These are phyloP conservation scores for Pithys albifrons DNA, from an alignment of 2,113 vertebrate species.

Conservation along the genomic window DNA sequence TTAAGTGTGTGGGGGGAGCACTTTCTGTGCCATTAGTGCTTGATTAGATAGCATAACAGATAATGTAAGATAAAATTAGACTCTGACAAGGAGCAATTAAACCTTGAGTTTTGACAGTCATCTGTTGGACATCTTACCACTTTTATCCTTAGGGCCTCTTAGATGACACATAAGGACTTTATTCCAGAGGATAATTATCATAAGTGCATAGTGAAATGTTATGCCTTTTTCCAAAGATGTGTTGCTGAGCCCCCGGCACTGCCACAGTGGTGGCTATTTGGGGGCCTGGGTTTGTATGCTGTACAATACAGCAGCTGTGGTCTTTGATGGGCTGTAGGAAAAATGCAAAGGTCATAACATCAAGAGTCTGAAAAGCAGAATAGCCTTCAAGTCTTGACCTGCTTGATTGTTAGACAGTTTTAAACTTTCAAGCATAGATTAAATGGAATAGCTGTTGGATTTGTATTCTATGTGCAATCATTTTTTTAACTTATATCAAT, in stretches of 20 bases:
- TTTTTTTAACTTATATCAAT: neutral
- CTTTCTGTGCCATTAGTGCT: conserved; percentile 54
- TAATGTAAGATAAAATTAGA: conserved; percentile 64
- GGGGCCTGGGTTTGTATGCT: neutral
- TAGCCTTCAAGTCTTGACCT: neutral
- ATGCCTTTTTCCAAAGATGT: neutral
- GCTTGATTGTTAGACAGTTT: neutral
- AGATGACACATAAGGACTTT: conserved; percentile 15
- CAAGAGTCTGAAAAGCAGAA: neutral
- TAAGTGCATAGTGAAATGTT: conserved; percentile 26
- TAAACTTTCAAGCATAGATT: neutral
- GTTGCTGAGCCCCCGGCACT: neutral
- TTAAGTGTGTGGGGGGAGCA: conserved; percentile 38
- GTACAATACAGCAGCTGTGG: neutral
- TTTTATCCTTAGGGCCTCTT: conserved; percentile 19
- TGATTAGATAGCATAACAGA: conserved; percentile 63
- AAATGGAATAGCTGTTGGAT: neutral
- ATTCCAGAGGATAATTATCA: conserved; percentile 33
- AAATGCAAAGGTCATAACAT: neutral
- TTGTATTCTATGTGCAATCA: neutral
- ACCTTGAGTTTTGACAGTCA: conserved; percentile 48
- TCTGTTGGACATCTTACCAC: conserved; percentile 12
- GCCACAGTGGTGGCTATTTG: neutral
- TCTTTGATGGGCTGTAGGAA: neutral
- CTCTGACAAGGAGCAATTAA: conserved; percentile 57